A percentile compares a stretch with the other conserved stretches of the same genome.
These are phyloP conservation scores for Gari tellinella DNA, from an alignment of 2,888 invertebrate species.

Conservation along the genomic window DNA sequence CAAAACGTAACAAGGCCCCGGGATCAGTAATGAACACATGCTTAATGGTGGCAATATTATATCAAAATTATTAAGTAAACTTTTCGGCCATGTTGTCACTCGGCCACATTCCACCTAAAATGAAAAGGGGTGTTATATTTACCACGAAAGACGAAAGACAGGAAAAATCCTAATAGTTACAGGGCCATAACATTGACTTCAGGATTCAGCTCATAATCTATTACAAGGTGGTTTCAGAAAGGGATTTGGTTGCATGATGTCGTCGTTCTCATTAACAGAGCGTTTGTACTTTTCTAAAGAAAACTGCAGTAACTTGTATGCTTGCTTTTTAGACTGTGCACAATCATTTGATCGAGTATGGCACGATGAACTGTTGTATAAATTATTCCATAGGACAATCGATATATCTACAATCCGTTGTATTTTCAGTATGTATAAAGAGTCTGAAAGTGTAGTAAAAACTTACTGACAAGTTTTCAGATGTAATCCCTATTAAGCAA, in stretches of 20 bases:
- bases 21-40: no score
- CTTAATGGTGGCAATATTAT: no score
- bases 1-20: slow-evolving; percentile 9
- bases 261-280: no score
- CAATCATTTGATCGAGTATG: slow-evolving; percentile 16
- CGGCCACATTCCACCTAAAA: no score
- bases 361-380: slow-evolving; percentile 12
- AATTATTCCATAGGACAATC: not conserved
- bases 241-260: slow-evolving; percentile 5
- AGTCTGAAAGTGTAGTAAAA: slow-evolving; percentile 4
- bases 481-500: not conserved
- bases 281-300: no score
- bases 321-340: no score
- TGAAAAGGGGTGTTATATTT: slow-evolving; percentile 8
- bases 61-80: not conserved
- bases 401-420: no score
- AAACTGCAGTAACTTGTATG: slow-evolving; percentile 6
- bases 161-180: no score
- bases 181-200: no score
- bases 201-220: slow-evolving; percentile 12
- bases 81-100: no score
- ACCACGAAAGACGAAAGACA: slow-evolving; percentile 8
- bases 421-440: not conserved
- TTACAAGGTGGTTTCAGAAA: no score
- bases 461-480: not conserved